Percentiles rank a stretch among this genome's conserved stretches.
phyloP scores from a whole-genome alignment of 2,113 vertebrate species.

The Calypte anna region DNA sequence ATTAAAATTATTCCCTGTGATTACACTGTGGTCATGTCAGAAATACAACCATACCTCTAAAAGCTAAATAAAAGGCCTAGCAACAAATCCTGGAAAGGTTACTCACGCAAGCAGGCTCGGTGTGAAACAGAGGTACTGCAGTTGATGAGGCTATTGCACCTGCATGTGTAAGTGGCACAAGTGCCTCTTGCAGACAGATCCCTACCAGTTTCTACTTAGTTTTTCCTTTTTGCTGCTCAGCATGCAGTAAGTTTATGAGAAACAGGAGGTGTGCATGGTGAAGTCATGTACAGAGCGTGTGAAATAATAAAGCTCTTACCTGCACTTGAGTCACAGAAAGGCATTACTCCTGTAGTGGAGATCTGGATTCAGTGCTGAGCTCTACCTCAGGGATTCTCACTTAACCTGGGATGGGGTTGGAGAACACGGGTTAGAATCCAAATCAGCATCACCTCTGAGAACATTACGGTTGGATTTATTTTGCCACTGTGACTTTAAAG shows the following conservation, averaged over 20 bases:
- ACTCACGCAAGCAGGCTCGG: neutral
- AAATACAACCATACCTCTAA: neutral
- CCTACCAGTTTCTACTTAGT: neutral
- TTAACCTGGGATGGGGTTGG: rapidly evolving
- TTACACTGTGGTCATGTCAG: neutral
- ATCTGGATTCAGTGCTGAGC: rapidly evolving
- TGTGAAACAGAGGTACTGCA: neutral
- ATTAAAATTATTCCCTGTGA: slow-evolving; percentile 17
- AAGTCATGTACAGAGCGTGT: neutral
- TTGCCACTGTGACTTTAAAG: neutral
- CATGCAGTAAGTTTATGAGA: neutral
- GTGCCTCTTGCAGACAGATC: neutral
- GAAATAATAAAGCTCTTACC: slow-evolving; percentile 34
- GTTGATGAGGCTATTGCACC: neutral
- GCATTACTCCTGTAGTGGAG: neutral
- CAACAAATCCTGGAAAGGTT: neutral
- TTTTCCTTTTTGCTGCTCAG: slow-evolving; percentile 34
- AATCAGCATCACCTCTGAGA: neutral
- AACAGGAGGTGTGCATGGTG: neutral
- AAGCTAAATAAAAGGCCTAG: neutral
- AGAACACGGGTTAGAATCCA: neutral
- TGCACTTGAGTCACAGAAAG: neutral
- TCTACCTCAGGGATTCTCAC: neutral
- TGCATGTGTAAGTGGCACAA: neutral
- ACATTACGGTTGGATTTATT: neutral